A percentile compares a stretch with the other conserved stretches of the same genome.
phyloP scores from a whole-genome alignment of 2,888 invertebrate genomes.

The Sesia apiformis region DNA sequence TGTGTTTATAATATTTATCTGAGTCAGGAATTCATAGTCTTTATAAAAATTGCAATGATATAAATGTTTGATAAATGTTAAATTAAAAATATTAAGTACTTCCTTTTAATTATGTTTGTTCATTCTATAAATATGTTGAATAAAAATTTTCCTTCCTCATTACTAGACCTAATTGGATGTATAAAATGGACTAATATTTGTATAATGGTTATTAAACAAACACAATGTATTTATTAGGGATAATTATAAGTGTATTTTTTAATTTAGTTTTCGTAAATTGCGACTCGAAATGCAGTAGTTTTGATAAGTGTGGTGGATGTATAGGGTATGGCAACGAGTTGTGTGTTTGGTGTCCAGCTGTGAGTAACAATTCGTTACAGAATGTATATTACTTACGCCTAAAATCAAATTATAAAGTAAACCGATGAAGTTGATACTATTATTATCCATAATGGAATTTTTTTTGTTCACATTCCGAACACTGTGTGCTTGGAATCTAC shows the following conservation, averaged over 20 bases:
- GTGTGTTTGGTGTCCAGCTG: constrained; percentile 48
- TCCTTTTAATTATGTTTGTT: background rate
- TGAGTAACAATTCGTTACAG: constrained; percentile 12
- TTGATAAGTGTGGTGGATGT: constrained; percentile 36
- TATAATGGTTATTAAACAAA: background rate
- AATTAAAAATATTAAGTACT: background rate
- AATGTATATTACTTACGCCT: too few relatives aligned
- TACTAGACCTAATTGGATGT: background rate
- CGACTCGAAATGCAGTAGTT: constrained; percentile 14
- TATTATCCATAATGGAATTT: too few relatives aligned
- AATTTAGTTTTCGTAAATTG: constrained; percentile 1
- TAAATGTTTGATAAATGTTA: too few relatives aligned
- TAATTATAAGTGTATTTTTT: background rate
- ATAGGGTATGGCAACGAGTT: constrained; percentile 25
- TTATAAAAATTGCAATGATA: too few relatives aligned
- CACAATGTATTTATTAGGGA: background rate
- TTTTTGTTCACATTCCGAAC: too few relatives aligned
- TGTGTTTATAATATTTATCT: too few relatives aligned
- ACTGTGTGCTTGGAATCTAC: too few relatives aligned
- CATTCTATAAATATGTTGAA: background rate
- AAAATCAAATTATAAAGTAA: too few relatives aligned
- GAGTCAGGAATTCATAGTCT: too few relatives aligned
- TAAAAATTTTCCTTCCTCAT: background rate
- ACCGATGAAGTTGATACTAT: too few relatives aligned
- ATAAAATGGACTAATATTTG: background rate